Conservation (phyloP, 2,888 invertebrate genomes). For the Ferrisia virgata region DNA sequence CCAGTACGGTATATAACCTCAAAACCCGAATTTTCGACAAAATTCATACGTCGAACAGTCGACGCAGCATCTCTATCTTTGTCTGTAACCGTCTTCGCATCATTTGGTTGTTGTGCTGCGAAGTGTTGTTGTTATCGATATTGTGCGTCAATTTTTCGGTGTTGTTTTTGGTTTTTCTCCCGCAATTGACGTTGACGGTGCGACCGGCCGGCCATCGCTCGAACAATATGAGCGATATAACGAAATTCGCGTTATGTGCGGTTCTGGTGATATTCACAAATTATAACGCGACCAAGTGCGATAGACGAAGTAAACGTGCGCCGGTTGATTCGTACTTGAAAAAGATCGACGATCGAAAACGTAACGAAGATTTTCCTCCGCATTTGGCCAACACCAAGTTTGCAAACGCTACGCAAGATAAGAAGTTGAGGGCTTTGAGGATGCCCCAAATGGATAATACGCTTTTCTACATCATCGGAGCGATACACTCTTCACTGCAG, state of each 20-base stretch:
- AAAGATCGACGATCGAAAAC: not conserved
- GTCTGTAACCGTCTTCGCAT: not conserved
- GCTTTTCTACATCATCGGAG: not conserved
- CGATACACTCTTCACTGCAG: not conserved
- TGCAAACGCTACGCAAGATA: not conserved
- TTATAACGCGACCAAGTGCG: not conserved
- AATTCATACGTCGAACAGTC: not conserved
- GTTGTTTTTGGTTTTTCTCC: too few relatives aligned
- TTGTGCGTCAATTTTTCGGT: too few relatives aligned
- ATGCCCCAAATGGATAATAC: not conserved
- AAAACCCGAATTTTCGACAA: conserved; percentile 6
- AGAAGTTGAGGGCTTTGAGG: not conserved
- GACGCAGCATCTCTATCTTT: too few relatives aligned
- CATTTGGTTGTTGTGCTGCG: not conserved
- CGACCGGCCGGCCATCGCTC: not conserved
- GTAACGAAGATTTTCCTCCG: not conserved
- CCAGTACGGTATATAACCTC: not conserved
- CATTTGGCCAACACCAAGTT: not conserved
- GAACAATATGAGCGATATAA: not conserved
- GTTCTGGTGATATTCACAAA: not conserved
- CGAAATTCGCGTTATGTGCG: not conserved
- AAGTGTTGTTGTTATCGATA: not conserved
- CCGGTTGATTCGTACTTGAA: not conserved
- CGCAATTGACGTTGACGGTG: not conserved
- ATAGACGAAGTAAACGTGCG: not conserved